Percentiles rank a stretch among this genome's conserved stretches.
Conservation (phyloP, 37 sponge, comb jelly and placozoan genomes). For the Hormiphora californensis region DNA sequence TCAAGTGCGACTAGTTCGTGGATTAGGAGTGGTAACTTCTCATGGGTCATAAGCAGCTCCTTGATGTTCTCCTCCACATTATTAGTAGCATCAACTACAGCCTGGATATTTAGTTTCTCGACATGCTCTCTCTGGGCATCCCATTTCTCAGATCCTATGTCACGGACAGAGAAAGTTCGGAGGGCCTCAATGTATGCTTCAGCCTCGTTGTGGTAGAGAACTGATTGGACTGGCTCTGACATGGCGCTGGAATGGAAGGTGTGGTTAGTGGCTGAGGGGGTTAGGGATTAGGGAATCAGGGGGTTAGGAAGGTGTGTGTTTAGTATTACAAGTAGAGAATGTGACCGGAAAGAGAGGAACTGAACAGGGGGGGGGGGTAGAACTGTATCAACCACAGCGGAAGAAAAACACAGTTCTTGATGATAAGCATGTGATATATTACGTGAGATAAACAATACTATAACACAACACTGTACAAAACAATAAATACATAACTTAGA, state of each 20-base stretch:
- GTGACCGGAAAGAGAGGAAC: too few species aligned
- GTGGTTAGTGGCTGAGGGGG: not conserved
- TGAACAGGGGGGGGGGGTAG: too few species aligned
- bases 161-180: not conserved
- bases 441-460: too few species aligned
- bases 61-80: slow-evolving; percentile 35
- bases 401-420: too few species aligned
- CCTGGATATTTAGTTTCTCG: slow-evolving; percentile 47
- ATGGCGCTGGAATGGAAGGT: not conserved
- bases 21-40: not conserved
- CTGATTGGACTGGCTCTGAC: slow-evolving; percentile 38
- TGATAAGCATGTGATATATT: too few species aligned
- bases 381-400: not conserved
- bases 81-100: slow-evolving; percentile 39
- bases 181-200: slow-evolving; percentile 8
- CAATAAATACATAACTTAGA: too few species aligned
- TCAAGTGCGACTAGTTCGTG: slow-evolving; percentile 36
- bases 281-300: too few species aligned
- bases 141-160: slow-evolving; percentile 46
- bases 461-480: too few species aligned
- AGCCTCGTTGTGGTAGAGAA: slow-evolving; percentile 31
- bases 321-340: too few species aligned
- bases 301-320: too few species aligned
- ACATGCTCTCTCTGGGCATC: not conserved
- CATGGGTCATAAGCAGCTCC: slow-evolving; percentile 35